Evolutionary conservation across 2,888 invertebrate species (phyloP).

Genomic region (Prosopocoilus inquinatus): DNA sequence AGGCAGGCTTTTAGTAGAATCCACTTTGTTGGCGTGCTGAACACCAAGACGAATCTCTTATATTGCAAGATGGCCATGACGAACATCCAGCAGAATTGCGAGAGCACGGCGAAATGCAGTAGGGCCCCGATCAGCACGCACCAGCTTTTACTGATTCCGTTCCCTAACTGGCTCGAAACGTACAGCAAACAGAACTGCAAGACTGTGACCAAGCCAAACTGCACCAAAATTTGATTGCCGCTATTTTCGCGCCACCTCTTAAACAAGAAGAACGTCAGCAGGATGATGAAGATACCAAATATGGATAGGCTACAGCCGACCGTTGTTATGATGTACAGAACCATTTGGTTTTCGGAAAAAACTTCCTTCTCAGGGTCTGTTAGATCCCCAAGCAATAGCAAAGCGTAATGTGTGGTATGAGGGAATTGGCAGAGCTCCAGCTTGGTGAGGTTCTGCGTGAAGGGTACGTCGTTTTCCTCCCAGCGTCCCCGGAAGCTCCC

Average conservation of each 20-base stretch:
- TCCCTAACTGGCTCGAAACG: constrained; percentile 40
- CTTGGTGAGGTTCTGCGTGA: constrained; percentile 21
- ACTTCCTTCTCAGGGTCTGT: constrained; percentile 38
- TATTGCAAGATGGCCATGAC: constrained; percentile 69
- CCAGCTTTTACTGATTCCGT: constrained; percentile 43
- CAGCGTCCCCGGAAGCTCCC: constrained; percentile 47
- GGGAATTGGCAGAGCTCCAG: constrained; percentile 55
- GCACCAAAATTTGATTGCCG: constrained; percentile 44
- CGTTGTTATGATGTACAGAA: constrained; percentile 54
- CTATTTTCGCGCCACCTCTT: constrained; percentile 58
- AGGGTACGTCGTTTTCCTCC: constrained; percentile 53
- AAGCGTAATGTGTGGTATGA: constrained; percentile 61
- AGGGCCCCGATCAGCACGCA: constrained; percentile 60
- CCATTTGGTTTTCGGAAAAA: constrained; percentile 25
- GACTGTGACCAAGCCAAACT: constrained; percentile 39
- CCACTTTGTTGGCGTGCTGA: constrained; percentile 16
- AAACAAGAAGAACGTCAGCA: constrained; percentile 56
- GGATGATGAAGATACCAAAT: constrained; percentile 53
- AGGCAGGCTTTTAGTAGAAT: constrained; percentile 59
- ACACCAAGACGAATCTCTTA: constrained; percentile 57
- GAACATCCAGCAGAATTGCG: constrained; percentile 72
- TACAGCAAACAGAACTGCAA: constrained; percentile 45
- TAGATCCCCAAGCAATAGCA: constrained; percentile 50
- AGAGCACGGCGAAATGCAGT: constrained; percentile 67
- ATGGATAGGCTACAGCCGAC: constrained; percentile 56